Conservation (phyloP, 2,888 invertebrate genomes). For the Hydriomena furcata region DNA sequence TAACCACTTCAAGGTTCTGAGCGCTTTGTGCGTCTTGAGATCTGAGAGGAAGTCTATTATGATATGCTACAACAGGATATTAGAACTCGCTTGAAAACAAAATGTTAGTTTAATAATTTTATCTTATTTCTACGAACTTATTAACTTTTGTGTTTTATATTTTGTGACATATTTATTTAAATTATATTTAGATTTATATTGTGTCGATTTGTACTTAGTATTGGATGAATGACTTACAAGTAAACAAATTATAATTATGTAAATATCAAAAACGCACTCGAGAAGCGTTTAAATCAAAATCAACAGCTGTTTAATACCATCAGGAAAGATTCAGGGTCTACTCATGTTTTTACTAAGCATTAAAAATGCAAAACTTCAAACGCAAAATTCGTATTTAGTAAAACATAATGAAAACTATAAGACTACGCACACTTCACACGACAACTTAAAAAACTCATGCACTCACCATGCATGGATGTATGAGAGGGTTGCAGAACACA, state of each 20-base stretch:
- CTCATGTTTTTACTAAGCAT: neutral
- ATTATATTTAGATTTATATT: neutral
- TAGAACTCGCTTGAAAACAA: too few species aligned
- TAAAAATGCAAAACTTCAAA: neutral
- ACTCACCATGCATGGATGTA: constrained; percentile 11
- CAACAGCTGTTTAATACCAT: neutral
- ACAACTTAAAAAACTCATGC: constrained; percentile 15
- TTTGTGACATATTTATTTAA: constrained; percentile 2
- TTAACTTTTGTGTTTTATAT: neutral
- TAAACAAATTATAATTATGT: neutral
- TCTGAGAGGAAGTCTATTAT: too few species aligned
- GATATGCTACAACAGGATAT: too few species aligned
- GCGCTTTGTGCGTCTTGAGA: too few species aligned
- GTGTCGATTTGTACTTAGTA: neutral
- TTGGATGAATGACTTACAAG: neutral
- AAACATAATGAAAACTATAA: neutral
- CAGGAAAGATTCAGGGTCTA: neutral
- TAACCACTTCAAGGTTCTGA: too few species aligned
- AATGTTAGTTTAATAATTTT: too few species aligned
- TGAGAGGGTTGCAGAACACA: too few species aligned
- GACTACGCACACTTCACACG: constrained; percentile 7
- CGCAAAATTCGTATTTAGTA: constrained; percentile 2
- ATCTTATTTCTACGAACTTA: too few species aligned
- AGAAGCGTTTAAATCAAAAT: neutral
- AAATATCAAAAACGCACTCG: neutral